Evolutionary conservation across 2,797 vertebrate genomes (phyloP).

Genomic region (Sternarchorhynchus goeldii): DNA sequence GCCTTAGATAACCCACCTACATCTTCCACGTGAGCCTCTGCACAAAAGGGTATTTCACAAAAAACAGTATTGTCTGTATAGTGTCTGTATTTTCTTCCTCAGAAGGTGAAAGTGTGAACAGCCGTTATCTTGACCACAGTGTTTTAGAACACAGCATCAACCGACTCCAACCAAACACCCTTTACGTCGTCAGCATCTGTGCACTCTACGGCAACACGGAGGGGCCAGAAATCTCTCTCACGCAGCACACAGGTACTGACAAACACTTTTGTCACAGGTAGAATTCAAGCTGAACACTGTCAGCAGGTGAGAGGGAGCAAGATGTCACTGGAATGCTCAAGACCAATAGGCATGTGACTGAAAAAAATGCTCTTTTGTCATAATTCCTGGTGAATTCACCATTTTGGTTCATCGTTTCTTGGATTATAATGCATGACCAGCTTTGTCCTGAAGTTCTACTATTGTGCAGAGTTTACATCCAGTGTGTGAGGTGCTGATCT

Average conservation of each 20-base stretch:
- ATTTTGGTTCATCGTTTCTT: too few relatives aligned
- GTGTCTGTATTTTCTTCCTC: constrained; percentile 9
- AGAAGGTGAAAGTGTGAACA: constrained; percentile 70
- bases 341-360: too few relatives aligned
- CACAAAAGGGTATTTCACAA: too few relatives aligned
- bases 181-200: constrained; percentile 75
- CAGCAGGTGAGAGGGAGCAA: too few relatives aligned
- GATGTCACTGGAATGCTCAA: too few relatives aligned
- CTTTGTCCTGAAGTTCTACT: too few relatives aligned
- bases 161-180: constrained; percentile 73
- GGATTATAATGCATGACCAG: too few relatives aligned
- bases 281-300: too few relatives aligned
- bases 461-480: too few relatives aligned
- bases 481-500: too few relatives aligned
- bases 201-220: constrained; percentile 81
- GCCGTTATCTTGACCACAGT: constrained; percentile 73
- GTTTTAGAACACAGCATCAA: constrained; percentile 72
- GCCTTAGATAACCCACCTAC: constrained; percentile 7
- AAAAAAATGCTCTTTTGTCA: too few relatives aligned
- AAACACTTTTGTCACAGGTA: background rate
- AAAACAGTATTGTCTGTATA: background rate
- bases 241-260: constrained; percentile 81
- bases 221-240: constrained; percentile 82
- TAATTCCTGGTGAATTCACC: too few relatives aligned
- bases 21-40: background rate